These are phyloP conservation scores for Struthidea cinerea DNA, from an alignment of 2,113 vertebrate species.

Conservation along the genomic window DNA sequence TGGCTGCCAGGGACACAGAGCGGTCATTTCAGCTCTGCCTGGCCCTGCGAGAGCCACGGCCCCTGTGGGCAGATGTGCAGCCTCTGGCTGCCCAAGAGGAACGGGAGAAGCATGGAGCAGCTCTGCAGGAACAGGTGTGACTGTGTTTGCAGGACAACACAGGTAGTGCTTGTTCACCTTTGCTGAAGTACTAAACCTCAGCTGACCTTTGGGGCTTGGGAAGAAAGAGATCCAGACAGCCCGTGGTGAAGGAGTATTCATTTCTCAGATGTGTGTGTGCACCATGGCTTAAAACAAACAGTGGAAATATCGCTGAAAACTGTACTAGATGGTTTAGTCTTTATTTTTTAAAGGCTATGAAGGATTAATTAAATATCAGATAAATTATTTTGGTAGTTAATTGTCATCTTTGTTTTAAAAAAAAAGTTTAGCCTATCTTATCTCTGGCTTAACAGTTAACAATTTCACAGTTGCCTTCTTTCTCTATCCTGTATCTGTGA, in stretches of 20 bases:
- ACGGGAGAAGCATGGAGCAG: no score
- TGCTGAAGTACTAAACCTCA: background rate
- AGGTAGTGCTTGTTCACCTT: no score
- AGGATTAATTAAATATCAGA: background rate
- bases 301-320: background rate
- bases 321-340: background rate
- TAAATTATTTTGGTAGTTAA: background rate
- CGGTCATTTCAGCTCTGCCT: background rate
- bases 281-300: background rate
- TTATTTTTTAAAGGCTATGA: background rate
- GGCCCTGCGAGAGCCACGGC: background rate
- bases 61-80: rapidly evolving
- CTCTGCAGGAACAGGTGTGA: background rate
- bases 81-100: background rate
- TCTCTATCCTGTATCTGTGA: background rate
- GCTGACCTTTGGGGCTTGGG: background rate
- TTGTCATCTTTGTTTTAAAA: background rate
- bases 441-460: background rate
- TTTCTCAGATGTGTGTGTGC: background rate
- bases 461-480: background rate
- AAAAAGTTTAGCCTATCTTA: background rate
- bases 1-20: background rate
- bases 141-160: background rate
- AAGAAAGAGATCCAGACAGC: background rate
- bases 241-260: rapidly evolving